Evolutionary conservation across 2,113 vertebrate species (phyloP).

Genomic region (Gavialis gangeticus): DNA sequence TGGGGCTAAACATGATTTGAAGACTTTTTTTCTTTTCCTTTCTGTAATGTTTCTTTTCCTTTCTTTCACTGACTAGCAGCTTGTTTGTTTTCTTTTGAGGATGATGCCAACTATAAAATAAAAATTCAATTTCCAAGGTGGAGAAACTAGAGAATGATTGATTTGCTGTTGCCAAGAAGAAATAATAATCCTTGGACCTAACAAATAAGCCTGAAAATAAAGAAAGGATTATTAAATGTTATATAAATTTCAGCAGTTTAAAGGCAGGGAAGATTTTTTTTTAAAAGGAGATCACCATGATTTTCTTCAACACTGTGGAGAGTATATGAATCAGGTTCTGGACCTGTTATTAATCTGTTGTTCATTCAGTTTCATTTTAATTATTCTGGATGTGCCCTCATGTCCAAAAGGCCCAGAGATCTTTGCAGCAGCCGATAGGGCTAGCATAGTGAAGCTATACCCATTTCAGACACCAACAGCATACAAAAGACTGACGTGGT

Average conservation of each 20-base stretch:
- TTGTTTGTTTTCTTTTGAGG: constrained; percentile 79
- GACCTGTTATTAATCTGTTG: not conserved
- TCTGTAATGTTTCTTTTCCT: constrained; percentile 68
- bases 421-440: too few relatives aligned
- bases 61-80: constrained; percentile 76
- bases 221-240: constrained; percentile 67
- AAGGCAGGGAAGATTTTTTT: constrained; percentile 29
- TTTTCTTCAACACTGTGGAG: not conserved
- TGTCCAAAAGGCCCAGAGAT: too few relatives aligned
- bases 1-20: constrained; percentile 82
- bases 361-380: not conserved
- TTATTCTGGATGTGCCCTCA: not conserved
- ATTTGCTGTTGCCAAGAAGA: constrained; percentile 75
- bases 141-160: constrained; percentile 74
- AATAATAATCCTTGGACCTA: constrained; percentile 72
- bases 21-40: constrained; percentile 51
- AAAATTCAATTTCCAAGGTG: constrained; percentile 74
- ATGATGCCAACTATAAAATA: constrained; percentile 74
- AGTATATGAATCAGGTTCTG: not conserved
- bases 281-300: not conserved
- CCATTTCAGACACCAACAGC: too few relatives aligned
- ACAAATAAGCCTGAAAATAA: constrained; percentile 69
- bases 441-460: too few relatives aligned
- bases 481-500: too few relatives aligned
- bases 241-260: constrained; percentile 66